A percentile compares a stretch with the other conserved stretches of the same genome.
These are phyloP conservation scores for Selenia dentaria DNA, from an alignment of 2,888 invertebrate species.

Conservation along the genomic window DNA sequence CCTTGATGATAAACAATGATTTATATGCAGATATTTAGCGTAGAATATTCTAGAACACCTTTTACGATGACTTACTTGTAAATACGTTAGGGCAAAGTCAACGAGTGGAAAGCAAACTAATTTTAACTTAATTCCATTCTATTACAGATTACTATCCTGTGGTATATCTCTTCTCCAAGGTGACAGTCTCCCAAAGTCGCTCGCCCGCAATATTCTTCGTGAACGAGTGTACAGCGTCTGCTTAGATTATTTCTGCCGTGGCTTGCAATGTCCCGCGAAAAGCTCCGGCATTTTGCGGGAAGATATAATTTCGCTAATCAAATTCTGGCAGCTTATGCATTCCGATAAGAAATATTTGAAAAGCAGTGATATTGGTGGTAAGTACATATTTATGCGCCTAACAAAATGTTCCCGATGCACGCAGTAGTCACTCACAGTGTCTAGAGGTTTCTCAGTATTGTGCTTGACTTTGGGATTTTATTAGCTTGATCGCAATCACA, in stretches of 20 bases:
- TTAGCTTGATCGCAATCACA: too few species aligned
- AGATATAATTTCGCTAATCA: conserved; percentile 94
- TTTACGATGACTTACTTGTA: too few species aligned
- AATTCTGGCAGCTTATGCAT: conserved; percentile 98
- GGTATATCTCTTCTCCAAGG: conserved; percentile 97
- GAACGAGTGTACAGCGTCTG: conserved; percentile 98
- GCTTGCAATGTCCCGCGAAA: conserved; percentile 95
- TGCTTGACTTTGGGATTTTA: too few species aligned
- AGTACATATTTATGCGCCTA: too few species aligned
- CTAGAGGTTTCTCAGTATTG: too few species aligned
- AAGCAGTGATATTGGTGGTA: conserved; percentile 91
- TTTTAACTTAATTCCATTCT: background rate
- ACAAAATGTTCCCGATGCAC: too few species aligned
- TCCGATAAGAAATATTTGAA: conserved; percentile 96
- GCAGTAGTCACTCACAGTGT: too few species aligned
- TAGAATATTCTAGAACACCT: too few species aligned
- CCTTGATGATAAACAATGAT: too few species aligned
- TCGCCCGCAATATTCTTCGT: conserved; percentile 96
- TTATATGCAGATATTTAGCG: too few species aligned
- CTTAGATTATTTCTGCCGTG: conserved; percentile 97
- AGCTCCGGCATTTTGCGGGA: conserved; percentile 91
- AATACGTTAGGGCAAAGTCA: too few species aligned
- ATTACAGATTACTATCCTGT: conserved; percentile 91
- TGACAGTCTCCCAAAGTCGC: conserved; percentile 92
- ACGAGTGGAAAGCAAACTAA: too few species aligned